phyloP scores from a whole-genome alignment of 2,113 vertebrate genomes.

The Fukomys damarensis region DNA sequence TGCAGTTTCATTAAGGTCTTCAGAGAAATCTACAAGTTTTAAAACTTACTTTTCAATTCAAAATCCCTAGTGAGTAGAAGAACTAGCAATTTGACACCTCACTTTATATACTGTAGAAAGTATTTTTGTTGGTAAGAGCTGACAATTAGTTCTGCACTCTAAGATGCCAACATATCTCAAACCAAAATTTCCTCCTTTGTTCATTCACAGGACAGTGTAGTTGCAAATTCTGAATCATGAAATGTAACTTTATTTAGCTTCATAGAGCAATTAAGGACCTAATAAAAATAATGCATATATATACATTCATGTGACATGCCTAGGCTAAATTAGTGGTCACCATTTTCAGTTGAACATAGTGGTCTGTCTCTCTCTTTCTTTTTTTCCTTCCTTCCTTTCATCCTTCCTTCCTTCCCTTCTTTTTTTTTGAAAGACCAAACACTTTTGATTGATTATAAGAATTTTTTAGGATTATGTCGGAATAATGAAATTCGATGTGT shows the following conservation, averaged over 20 bases:
- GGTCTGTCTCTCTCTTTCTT: neutral
- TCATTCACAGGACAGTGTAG: conserved; percentile 1
- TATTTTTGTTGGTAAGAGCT: neutral
- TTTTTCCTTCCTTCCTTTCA: neutral
- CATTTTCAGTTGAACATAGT: neutral
- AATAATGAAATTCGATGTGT: neutral
- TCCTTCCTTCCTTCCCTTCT: too few relatives aligned
- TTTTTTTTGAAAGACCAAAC: neutral
- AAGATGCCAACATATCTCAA: neutral
- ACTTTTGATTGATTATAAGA: neutral
- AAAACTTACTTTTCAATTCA: conserved; percentile 55
- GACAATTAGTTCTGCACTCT: neutral
- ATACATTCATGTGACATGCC: neutral
- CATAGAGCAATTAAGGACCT: neutral
- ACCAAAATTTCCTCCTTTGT: conserved; percentile 31
- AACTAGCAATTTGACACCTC: neutral
- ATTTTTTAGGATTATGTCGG: neutral
- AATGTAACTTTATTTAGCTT: conserved; percentile 30
- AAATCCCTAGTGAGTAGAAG: conserved; percentile 2
- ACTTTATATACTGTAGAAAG: conserved; percentile 8
- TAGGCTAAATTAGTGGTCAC: neutral
- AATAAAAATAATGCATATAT: neutral
- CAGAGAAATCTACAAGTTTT: conserved; percentile 51
- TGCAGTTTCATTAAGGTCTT: conserved; percentile 31
- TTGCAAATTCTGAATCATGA: neutral